Evolutionary conservation across 2,888 invertebrate species (phyloP).

Genomic region (Conus canariensis): DNA sequence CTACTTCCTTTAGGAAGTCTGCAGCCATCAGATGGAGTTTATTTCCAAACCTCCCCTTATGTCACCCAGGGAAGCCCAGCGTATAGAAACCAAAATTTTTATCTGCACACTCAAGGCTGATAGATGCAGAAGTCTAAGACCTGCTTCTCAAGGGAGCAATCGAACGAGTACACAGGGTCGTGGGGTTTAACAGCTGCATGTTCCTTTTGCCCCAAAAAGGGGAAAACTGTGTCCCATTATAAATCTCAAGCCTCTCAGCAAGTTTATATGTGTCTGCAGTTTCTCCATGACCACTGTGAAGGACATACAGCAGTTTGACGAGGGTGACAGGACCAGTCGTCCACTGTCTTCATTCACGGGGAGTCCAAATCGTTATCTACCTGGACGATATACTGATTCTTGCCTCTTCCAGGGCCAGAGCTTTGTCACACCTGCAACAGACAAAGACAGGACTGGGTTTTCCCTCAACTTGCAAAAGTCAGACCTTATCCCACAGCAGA

Average conservation of each 20-base stretch:
- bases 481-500: background rate
- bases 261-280: background rate
- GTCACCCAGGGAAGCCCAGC: background rate
- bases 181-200: background rate
- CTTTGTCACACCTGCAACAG: too few relatives aligned
- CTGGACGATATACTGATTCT: background rate
- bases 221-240: background rate
- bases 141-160: background rate
- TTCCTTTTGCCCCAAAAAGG: background rate
- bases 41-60: background rate
- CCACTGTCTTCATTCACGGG: background rate
- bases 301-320: background rate
- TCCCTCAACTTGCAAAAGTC: background rate
- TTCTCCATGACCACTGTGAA: slow-evolving; percentile 16
- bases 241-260: slow-evolving; percentile 8
- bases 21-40: background rate
- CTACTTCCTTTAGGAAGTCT: background rate
- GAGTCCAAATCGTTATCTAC: background rate
- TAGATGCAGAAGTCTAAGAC: background rate
- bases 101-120: background rate
- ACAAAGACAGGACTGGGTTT: background rate
- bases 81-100: background rate
- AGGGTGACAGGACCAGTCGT: background rate
- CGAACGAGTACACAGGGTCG: background rate
- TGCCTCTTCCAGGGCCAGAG: too few relatives aligned